Evolutionary conservation across 2,113 vertebrate species (phyloP).

Genomic region (Dipodomys spectabilis): DNA sequence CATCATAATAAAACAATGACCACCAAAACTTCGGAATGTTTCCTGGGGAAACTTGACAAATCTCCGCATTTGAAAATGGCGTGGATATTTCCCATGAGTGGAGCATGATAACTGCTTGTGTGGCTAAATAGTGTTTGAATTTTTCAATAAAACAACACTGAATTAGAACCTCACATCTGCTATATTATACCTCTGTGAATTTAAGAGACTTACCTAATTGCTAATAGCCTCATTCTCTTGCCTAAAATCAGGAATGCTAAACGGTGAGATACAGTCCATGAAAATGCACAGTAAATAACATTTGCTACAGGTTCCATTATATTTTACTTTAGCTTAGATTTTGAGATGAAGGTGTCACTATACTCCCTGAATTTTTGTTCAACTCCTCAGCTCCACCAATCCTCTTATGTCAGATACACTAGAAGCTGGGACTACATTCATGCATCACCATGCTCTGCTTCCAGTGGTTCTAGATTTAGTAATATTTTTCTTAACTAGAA

Average conservation of each 20-base stretch:
- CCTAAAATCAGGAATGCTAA: neutral
- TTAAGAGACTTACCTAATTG: neutral
- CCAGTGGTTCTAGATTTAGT: neutral
- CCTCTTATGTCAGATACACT: neutral
- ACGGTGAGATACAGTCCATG: neutral
- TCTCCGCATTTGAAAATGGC: neutral
- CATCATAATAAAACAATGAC: neutral
- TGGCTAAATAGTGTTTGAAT: neutral
- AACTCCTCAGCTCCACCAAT: neutral
- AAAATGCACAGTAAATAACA: neutral
- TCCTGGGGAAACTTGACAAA: neutral
- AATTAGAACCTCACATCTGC: neutral
- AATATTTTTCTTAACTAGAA: constrained; percentile 26
- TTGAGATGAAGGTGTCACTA: too few species aligned
- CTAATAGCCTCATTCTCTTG: neutral
- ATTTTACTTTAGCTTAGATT: neutral
- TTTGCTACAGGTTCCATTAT: neutral
- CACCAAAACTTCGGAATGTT: neutral
- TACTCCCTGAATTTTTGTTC: neutral
- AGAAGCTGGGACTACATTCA: neutral
- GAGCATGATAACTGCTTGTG: neutral
- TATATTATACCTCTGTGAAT: neutral
- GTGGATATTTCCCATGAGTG: neutral
- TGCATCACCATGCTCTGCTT: neutral
- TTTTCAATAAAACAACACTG: neutral